Evolutionary conservation across 2,113 vertebrate species (phyloP).

Genomic region (Nibea coibor): DNA sequence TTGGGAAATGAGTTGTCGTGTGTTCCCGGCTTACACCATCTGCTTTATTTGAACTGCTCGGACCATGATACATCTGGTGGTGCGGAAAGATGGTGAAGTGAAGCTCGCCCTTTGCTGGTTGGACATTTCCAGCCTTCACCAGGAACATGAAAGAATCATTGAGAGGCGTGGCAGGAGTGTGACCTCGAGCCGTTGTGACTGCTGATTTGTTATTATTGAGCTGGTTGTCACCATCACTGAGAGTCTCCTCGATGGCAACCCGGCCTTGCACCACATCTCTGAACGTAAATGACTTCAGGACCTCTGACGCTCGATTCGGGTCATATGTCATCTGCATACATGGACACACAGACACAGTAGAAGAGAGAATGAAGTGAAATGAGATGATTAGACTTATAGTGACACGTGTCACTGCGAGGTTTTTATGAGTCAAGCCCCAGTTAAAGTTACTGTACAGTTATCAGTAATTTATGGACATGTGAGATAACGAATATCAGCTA

Average conservation of each 20-base stretch:
- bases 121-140: conserved; percentile 86
- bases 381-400: neutral
- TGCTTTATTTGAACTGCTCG: conserved; percentile 19
- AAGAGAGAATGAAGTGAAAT: conserved; percentile 8
- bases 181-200: conserved; percentile 62
- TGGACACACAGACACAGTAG: conserved; percentile 27
- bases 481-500: too few relatives aligned
- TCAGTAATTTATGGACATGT: too few relatives aligned
- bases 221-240: conserved; percentile 72
- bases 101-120: conserved; percentile 86
- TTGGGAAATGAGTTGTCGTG: conserved; percentile 15
- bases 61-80: conserved; percentile 68
- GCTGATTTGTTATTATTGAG: conserved; percentile 59
- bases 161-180: conserved; percentile 64
- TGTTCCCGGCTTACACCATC: conserved; percentile 36
- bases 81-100: conserved; percentile 86
- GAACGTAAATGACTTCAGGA: conserved; percentile 84
- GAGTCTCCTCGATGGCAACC: conserved; percentile 83
- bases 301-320: conserved; percentile 65
- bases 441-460: too few relatives aligned
- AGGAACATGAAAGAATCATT: conserved; percentile 90
- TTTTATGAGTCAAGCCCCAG: neutral
- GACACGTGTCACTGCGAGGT: neutral
- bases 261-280: conserved; percentile 86
- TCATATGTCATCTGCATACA: conserved; percentile 73